phyloP scores from a whole-genome alignment of 2,888 invertebrate genomes.

The Busseola fusca region DNA sequence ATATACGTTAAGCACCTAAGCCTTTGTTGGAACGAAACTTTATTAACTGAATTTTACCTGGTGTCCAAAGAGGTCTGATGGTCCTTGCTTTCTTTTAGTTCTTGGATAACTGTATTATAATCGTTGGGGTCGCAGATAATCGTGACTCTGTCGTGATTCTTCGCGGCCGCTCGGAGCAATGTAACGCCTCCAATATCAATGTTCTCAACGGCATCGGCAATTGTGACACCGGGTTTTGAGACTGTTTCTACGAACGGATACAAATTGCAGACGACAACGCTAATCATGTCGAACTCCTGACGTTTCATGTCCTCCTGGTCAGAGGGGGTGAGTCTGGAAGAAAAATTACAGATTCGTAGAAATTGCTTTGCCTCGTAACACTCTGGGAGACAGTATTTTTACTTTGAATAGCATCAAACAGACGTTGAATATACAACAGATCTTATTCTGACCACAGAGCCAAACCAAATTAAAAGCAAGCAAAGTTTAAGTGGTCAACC shows the following conservation, averaged over 20 bases:
- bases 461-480: background rate
- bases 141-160: constrained; percentile 98
- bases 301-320: constrained; percentile 95
- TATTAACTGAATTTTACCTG: constrained; percentile 82
- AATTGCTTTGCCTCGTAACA: background rate
- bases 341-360: background rate
- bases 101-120: constrained; percentile 93
- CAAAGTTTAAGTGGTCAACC: background rate
- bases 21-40: background rate
- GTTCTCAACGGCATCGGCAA: constrained; percentile 97
- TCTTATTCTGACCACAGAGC: no score
- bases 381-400: background rate
- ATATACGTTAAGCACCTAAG: background rate
- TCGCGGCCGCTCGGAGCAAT: constrained; percentile 97
- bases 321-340: constrained; percentile 90
- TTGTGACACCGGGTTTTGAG: constrained; percentile 93
- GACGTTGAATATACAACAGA: no score
- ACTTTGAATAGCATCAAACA: no score
- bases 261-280: constrained; percentile 98
- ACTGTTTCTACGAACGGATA: constrained; percentile 98
- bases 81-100: constrained; percentile 90
- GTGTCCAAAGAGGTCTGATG: constrained; percentile 93
- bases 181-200: constrained; percentile 99
- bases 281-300: constrained; percentile 94
- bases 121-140: constrained; percentile 97